Conservation (phyloP, 2,888 invertebrate species). For the Serrognathus titanus region DNA sequence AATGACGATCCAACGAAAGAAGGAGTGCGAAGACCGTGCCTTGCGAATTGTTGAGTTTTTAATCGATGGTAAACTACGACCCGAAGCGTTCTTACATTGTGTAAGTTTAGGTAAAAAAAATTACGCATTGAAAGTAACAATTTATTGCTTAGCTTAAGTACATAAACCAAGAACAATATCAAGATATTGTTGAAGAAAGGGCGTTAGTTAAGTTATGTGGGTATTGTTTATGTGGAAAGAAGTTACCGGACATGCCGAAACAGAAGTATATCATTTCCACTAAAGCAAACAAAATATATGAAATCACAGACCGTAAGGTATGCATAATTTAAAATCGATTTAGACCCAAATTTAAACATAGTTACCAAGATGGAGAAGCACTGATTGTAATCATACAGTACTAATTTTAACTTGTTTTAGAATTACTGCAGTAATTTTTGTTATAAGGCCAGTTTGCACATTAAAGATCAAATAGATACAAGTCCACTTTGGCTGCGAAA, state of each 20-base stretch:
- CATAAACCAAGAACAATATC: slow-evolving; percentile 73
- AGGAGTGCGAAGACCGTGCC: slow-evolving; percentile 71
- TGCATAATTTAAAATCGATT: too few relatives aligned
- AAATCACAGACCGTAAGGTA: slow-evolving; percentile 75
- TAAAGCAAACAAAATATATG: slow-evolving; percentile 79
- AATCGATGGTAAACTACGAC: slow-evolving; percentile 58
- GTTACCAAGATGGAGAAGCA: too few relatives aligned
- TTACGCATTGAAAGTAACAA: background rate
- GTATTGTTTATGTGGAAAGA: slow-evolving; percentile 72
- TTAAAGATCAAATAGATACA: slow-evolving; percentile 76
- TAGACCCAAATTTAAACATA: too few relatives aligned
- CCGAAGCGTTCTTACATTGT: slow-evolving; percentile 53
- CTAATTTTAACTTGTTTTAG: slow-evolving; percentile 44
- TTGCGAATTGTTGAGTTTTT: slow-evolving; percentile 69
- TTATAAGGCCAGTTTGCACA: slow-evolving; percentile 73
- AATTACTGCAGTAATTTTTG: slow-evolving; percentile 82
- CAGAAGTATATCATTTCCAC: slow-evolving; percentile 80
- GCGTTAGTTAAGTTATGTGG: slow-evolving; percentile 76
- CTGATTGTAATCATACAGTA: too few relatives aligned
- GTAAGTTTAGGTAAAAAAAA: slow-evolving; percentile 34
- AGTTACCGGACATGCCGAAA: slow-evolving; percentile 62
- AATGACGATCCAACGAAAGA: slow-evolving; percentile 51
- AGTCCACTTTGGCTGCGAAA: slow-evolving; percentile 83
- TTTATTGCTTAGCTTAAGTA: slow-evolving; percentile 55
- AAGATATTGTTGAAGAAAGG: slow-evolving; percentile 82